Base-by-base conservation (phyloP, 1,140 invertebrate species). In the Drosophila littoralis region DNA sequence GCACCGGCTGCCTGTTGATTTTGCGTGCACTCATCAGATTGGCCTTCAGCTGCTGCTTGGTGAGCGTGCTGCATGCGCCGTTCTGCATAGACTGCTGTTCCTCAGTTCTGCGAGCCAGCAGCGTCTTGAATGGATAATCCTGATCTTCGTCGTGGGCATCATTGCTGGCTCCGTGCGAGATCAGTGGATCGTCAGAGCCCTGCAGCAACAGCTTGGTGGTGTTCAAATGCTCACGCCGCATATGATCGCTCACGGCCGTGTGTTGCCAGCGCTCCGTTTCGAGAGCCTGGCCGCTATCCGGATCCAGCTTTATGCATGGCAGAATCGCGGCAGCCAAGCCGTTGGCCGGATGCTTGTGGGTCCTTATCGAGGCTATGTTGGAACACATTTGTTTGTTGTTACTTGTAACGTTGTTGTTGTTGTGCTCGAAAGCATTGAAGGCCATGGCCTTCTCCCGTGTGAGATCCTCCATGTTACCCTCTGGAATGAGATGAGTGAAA, bases 151-250 rank as follows among this genome's bases (percentile, higher is more conserved):
- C 91, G 33, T 78, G 75, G 5, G 61, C 43, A 32, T 91, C 86
- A 15, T 64, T 88, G 45, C 61, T 73, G 58, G 91, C 90, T 2
- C 91, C 91, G 22, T 84, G 82, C 40, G 82, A 91, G 51, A 92
- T 92, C 36, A 92, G 50, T 0, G 91, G 91, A 74, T 92, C 91
- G 57, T 92, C 91, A 2, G 91, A 92, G 50, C 86, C 79, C 38
- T 90, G 91, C 40, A 92, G 61, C 15, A 92, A 46, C 57, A 92
- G 61, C 28, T 79, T 85, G 7, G 72, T 84, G 36, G 54, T 77
- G 22, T 72, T 79, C 42, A 84, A 54, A 3, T 13, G 33, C 7
- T 89, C 85, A 15, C 81, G 15, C 0, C 78, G 85, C 48, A 78
- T 66, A 22, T 69, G 75, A 1, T 65, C 51, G 12, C 59, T 70